A percentile compares a stretch with the other conserved stretches of the same genome.
Evolutionary conservation across 2,113 vertebrate genomes (phyloP).

Genomic region (Calyptommatus sinebrachiatus): DNA sequence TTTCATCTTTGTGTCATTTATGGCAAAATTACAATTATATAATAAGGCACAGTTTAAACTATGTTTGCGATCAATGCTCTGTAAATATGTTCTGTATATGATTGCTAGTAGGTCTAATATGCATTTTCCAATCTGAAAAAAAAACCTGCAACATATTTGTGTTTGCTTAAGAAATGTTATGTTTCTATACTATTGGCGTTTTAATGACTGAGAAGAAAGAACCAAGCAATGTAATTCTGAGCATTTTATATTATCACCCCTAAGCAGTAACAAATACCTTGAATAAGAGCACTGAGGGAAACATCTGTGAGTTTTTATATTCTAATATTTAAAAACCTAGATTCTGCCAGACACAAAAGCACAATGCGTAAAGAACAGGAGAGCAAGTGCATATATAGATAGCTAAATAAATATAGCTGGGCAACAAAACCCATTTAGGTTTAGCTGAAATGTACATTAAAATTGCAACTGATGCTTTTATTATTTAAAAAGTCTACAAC

Average conservation of each 20-base stretch:
- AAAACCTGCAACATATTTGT: constrained; percentile 86
- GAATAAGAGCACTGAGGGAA: constrained; percentile 51
- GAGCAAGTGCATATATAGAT: constrained; percentile 30
- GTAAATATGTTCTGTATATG: constrained; percentile 98
- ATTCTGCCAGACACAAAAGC: constrained; percentile 74
- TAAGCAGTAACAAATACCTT: constrained; percentile 59
- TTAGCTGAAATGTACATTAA: constrained; percentile 59
- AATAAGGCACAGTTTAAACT: constrained; percentile 81
- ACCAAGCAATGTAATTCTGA: constrained; percentile 73
- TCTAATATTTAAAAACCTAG: constrained; percentile 62
- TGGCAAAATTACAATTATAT: constrained; percentile 86
- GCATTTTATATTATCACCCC: constrained; percentile 71
- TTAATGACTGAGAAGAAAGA: constrained; percentile 72
- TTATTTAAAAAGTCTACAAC: constrained; percentile 51
- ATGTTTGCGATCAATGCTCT: constrained; percentile 86
- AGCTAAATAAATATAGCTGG: constrained; percentile 35
- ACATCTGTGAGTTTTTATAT: constrained; percentile 63
- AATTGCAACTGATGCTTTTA: constrained; percentile 42
- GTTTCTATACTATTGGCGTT: constrained; percentile 72
- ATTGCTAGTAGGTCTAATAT: constrained; percentile 95
- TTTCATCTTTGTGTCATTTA: constrained; percentile 82
- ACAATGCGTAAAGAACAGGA: constrained; percentile 67
- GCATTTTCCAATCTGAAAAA: constrained; percentile 93
- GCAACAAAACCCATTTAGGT: constrained; percentile 48
- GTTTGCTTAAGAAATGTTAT: constrained; percentile 82